Conservation (phyloP, 2,113 vertebrate genomes). For the Bostrychus sinensis region DNA sequence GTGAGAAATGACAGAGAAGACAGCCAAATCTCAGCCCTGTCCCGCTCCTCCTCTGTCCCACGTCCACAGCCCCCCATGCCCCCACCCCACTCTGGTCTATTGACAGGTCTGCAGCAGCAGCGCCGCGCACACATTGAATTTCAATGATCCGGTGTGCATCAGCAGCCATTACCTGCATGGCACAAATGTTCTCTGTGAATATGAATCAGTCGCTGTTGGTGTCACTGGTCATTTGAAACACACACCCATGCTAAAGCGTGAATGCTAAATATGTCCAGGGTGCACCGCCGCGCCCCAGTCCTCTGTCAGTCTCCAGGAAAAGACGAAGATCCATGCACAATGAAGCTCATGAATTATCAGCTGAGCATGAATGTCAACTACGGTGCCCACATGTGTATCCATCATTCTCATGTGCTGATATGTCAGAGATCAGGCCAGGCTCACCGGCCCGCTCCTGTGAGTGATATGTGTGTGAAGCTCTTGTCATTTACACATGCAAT, state of each 20-base stretch:
- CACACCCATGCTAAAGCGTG: conserved; percentile 25
- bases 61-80: conserved; percentile 20
- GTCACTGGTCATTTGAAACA: conserved; percentile 57
- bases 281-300: conserved; percentile 1
- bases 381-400: conserved; percentile 53
- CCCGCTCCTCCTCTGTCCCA: conserved; percentile 27
- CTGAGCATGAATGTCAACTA: conserved; percentile 66
- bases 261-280: conserved; percentile 52
- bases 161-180: conserved; percentile 57
- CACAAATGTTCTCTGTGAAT: conserved; percentile 62
- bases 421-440: conserved; percentile 51
- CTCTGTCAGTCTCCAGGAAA: conserved; percentile 46
- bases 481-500: conserved; percentile 57
- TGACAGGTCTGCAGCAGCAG: conserved; percentile 60
- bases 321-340: conserved; percentile 52
- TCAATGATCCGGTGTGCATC: conserved; percentile 60
- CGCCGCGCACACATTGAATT: conserved; percentile 56
- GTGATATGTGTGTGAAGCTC: conserved; percentile 48
- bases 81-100: conserved; percentile 24
- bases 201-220: conserved; percentile 46
- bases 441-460: conserved; percentile 23
- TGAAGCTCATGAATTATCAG: conserved; percentile 69
- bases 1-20: conserved; percentile 68
- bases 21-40: conserved; percentile 56
- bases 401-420: conserved; percentile 54